Conservation (phyloP, 2,888 invertebrate genomes). For the Synanthedon myopaeformis region DNA sequence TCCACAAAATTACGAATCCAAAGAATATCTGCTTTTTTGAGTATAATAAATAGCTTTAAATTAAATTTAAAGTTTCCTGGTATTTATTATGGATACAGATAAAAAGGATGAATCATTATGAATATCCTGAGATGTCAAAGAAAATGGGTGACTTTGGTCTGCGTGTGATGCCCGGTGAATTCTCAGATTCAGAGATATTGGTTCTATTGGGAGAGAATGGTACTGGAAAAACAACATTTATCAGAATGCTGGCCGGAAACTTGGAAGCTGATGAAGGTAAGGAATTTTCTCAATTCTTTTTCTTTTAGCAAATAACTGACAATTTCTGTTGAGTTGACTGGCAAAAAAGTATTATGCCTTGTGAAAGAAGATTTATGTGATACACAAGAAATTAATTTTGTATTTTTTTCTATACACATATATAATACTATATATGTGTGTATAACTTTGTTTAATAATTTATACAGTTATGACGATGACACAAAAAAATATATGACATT, state of each 20-base stretch:
- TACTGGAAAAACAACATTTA: conserved; percentile 99
- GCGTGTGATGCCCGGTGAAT: conserved; percentile 88
- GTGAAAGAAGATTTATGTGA: too few relatives aligned
- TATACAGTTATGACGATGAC: too few relatives aligned
- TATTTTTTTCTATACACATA: too few relatives aligned
- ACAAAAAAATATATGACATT: too few relatives aligned
- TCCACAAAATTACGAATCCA: too few relatives aligned
- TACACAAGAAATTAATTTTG: too few relatives aligned
- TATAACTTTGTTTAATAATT: too few relatives aligned
- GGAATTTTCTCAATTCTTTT: background rate
- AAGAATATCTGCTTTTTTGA: too few relatives aligned
- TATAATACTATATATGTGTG: too few relatives aligned
- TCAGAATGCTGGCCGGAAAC: conserved; percentile 97
- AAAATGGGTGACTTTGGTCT: conserved; percentile 84
- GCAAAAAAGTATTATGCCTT: too few relatives aligned
- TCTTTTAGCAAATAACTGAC: background rate
- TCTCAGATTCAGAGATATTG: conserved; percentile 99
- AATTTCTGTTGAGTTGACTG: background rate
- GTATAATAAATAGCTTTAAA: too few relatives aligned
- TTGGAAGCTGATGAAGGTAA: conserved; percentile 86
- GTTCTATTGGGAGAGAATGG: conserved; percentile 98
- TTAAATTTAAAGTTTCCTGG: too few relatives aligned
- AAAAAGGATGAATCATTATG: conserved; percentile 95
- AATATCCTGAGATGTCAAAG: conserved; percentile 94
- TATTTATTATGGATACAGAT: conserved; percentile 45